A percentile compares a stretch with the other conserved stretches of the same genome.
phyloP scores from a whole-genome alignment of 1,140 invertebrate species.

The Linepithema humile region DNA sequence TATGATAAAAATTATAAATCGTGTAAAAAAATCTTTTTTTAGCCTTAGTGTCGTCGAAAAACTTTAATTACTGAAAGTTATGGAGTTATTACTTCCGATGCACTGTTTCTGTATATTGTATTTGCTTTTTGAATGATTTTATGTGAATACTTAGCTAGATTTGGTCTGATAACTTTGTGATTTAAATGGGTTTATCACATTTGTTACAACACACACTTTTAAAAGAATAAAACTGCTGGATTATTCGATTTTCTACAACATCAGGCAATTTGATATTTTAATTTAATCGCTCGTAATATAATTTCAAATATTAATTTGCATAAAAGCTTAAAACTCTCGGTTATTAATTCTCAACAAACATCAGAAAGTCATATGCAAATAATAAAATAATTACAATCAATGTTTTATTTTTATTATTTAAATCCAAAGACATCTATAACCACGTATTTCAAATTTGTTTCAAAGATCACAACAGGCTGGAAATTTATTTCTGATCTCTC shows the following conservation, averaged over 20 bases:
- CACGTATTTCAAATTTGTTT: background rate
- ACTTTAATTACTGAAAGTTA: background rate
- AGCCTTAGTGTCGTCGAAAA: background rate
- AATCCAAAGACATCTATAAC: background rate
- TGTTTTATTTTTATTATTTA: background rate
- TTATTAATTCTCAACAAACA: background rate
- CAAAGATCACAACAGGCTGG: background rate
- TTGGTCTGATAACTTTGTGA: background rate
- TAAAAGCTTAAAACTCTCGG: background rate
- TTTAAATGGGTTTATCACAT: no score
- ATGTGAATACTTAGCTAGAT: background rate
- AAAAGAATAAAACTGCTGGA: background rate
- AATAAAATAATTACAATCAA: background rate
- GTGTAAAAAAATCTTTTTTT: background rate
- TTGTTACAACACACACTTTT: background rate
- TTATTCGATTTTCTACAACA: background rate
- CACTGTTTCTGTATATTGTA: background rate
- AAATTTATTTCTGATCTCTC: background rate
- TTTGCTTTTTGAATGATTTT: background rate
- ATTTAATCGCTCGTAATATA: background rate
- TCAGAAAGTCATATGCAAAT: background rate
- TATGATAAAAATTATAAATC: background rate
- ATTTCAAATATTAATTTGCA: background rate
- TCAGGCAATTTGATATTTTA: background rate
- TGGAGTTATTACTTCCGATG: background rate